Conservation (phyloP, 2,888 invertebrate genomes). For the Criorhina ranunculi region DNA sequence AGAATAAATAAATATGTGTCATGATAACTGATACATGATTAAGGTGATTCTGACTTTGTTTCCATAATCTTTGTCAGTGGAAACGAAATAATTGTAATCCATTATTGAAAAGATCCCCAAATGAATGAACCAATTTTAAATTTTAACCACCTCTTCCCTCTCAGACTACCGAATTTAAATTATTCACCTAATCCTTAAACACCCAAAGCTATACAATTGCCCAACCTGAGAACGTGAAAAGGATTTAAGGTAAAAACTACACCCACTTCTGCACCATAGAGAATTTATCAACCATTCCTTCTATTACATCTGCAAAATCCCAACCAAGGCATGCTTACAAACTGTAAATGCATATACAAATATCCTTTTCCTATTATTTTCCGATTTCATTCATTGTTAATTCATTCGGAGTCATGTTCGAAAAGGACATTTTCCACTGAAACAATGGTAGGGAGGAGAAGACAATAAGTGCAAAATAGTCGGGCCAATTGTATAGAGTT, state of each 20-base stretch:
- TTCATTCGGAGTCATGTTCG: slow-evolving; percentile 48
- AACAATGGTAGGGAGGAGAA: slow-evolving; percentile 20
- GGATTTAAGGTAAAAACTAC: neutral
- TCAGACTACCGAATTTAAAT: neutral
- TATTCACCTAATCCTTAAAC: neutral
- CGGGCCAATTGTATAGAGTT: slow-evolving; percentile 33
- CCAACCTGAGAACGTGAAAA: neutral
- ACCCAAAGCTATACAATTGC: neutral
- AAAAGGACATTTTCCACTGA: slow-evolving; percentile 23
- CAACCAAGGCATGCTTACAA: neutral
- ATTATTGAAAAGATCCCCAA: neutral
- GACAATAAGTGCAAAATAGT: neutral
- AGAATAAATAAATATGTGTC: too few relatives aligned
- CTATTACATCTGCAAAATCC: slow-evolving; percentile 2
- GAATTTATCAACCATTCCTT: slow-evolving; percentile 27
- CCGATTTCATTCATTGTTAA: slow-evolving; percentile 43
- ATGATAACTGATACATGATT: too few relatives aligned
- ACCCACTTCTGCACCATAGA: neutral
- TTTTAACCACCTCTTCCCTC: too few relatives aligned
- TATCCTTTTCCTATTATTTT: slow-evolving; percentile 47
- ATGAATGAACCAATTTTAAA: neutral
- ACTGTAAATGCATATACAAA: slow-evolving; percentile 52
- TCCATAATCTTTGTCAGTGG: too few relatives aligned
- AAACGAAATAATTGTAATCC: too few relatives aligned
- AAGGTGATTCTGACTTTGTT: too few relatives aligned